Evolutionary conservation across 2,797 vertebrate genomes (phyloP).

Genomic region (Staurois parvus): DNA sequence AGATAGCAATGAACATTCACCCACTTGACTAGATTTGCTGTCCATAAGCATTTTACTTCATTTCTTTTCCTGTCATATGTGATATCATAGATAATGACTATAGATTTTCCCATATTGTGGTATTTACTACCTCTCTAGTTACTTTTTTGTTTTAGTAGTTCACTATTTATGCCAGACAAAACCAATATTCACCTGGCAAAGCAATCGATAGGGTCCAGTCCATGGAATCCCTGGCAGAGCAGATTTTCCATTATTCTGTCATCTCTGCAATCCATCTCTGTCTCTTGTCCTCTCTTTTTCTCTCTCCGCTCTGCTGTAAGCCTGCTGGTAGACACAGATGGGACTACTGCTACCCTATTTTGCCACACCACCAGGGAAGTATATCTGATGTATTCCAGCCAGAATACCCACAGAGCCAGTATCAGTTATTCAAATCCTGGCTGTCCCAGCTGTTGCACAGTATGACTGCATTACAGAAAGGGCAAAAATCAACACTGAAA

Average conservation of each 20-base stretch:
- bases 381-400: not conserved
- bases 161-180: not conserved
- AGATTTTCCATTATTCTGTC: not conserved
- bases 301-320: not conserved
- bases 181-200: not conserved
- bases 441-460: not conserved
- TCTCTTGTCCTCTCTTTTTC: not conserved
- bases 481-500: not conserved
- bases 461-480: not conserved
- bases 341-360: not conserved
- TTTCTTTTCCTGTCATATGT: not conserved
- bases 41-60: not conserved
- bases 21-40: not conserved
- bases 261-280: not conserved
- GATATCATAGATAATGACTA: not conserved
- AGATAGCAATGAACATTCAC: too few species aligned
- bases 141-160: not conserved
- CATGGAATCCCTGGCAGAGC: not conserved
- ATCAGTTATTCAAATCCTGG: not conserved
- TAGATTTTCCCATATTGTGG: not conserved
- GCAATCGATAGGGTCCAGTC: too few species aligned
- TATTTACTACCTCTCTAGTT: not conserved
- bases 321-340: not conserved
- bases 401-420: not conserved
- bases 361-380: not conserved